Evolutionary conservation across 2,797 vertebrate genomes (phyloP).

Genomic region (Adrianichthys oophorus): DNA sequence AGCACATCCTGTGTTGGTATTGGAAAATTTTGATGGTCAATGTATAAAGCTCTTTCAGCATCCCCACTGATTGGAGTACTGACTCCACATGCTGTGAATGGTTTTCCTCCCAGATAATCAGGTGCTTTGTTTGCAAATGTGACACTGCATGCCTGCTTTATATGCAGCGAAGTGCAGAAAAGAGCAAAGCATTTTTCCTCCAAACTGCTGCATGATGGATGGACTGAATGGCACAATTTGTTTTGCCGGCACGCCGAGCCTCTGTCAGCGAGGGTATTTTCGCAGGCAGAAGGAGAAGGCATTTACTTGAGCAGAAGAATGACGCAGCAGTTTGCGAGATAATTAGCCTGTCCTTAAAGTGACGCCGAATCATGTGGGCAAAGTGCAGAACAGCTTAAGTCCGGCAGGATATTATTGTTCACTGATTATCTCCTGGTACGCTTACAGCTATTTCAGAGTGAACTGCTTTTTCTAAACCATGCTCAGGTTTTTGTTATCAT

Average conservation of each 20-base stretch:
- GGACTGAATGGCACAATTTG: constrained; percentile 42
- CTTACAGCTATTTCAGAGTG: constrained; percentile 21
- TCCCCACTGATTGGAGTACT: constrained; percentile 16
- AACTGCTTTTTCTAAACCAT: constrained; percentile 3
- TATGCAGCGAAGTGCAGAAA: constrained; percentile 3
- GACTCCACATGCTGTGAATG: constrained; percentile 13
- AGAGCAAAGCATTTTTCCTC: constrained; percentile 25
- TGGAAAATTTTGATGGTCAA: not conserved
- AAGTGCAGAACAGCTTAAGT: constrained; percentile 28
- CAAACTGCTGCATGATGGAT: constrained; percentile 50
- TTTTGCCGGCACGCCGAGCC: constrained; percentile 17
- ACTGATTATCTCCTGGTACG: constrained; percentile 31
- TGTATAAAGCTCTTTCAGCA: constrained; percentile 2
- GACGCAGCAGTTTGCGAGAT: constrained; percentile 36
- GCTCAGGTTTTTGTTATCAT: not conserved
- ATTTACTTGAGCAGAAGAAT: constrained; percentile 43
- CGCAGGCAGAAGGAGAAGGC: constrained; percentile 18
- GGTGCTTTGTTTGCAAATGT: constrained; percentile 28
- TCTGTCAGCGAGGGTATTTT: constrained; percentile 38
- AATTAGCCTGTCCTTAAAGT: constrained; percentile 40
- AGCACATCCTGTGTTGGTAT: not conserved
- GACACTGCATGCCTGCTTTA: constrained; percentile 24
- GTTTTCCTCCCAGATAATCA: constrained; percentile 22
- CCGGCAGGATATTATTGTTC: constrained; percentile 29
- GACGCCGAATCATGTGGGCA: constrained; percentile 43